phyloP scores from a whole-genome alignment of 2,113 vertebrate species.

The Mormyrus lacerda region DNA sequence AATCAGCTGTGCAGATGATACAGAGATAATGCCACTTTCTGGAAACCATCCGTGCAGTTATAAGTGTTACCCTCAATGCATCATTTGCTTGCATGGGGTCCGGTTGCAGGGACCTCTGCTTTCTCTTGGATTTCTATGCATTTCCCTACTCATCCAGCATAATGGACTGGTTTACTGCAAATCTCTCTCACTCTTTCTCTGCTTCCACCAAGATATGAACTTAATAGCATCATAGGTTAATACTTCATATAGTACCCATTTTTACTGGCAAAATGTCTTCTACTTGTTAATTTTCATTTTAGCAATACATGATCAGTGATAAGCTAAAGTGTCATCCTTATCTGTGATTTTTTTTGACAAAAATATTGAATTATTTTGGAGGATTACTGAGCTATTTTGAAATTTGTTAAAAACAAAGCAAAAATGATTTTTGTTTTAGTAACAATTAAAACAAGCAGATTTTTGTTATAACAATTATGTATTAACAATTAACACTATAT shows the following conservation, averaged over 20 bases:
- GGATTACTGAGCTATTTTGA: not conserved
- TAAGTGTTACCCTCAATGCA: not conserved
- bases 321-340: not conserved
- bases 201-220: not conserved
- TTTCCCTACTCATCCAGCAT: not conserved
- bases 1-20: not conserved
- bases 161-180: not conserved
- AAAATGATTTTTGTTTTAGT: not conserved
- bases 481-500: not conserved
- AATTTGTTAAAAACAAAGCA: not conserved
- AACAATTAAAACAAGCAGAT: not conserved
- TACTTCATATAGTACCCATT: not conserved
- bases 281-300: not conserved
- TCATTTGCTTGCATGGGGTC: constrained; percentile 10
- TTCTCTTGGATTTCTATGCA: not conserved
- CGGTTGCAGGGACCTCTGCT: not conserved
- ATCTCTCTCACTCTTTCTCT: not conserved
- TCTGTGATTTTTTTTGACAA: not conserved
- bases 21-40: not conserved
- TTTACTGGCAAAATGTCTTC: not conserved
- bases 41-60: constrained; percentile 13
- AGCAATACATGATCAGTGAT: not conserved
- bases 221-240: not conserved
- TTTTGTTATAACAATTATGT: not conserved
- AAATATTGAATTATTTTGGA: not conserved